These are phyloP conservation scores for Phymorhynchus buccinoides DNA, from an alignment of 1,140 invertebrate genomes.

Conservation along the genomic window DNA sequence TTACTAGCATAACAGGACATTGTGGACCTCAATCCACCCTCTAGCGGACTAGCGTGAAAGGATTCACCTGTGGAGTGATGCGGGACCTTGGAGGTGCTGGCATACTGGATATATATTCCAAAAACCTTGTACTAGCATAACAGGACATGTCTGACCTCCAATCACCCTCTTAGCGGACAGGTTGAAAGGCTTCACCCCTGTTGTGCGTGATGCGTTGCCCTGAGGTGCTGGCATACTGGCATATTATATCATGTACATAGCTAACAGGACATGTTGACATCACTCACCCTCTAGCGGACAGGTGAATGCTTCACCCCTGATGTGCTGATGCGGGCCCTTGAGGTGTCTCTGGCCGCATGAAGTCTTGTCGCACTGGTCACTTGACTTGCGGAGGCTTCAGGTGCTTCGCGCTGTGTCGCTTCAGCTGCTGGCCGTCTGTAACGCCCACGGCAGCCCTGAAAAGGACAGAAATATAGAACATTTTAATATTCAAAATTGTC, in stretches of 20 bases:
- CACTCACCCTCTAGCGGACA: slow-evolving; percentile 75
- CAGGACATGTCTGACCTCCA: slow-evolving; percentile 20
- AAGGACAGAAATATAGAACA: too few relatives aligned
- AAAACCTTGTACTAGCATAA: too few relatives aligned
- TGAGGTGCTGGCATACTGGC: too few relatives aligned
- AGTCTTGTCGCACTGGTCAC: slow-evolving; percentile 88
- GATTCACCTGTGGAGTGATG: slow-evolving; percentile 78
- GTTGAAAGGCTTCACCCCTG: slow-evolving; percentile 78
- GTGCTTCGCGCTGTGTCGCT: slow-evolving; percentile 82
- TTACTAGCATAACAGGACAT: not conserved
- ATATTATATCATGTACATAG: too few relatives aligned
- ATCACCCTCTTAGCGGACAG: slow-evolving; percentile 76
- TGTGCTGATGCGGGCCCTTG: slow-evolving; percentile 82
- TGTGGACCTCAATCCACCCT: slow-evolving; percentile 66
- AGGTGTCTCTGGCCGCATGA: slow-evolving; percentile 95
- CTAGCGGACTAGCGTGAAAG: slow-evolving; percentile 77
- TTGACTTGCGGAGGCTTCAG: slow-evolving; percentile 68
- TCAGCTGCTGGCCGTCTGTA: slow-evolving; percentile 84
- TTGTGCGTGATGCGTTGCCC: slow-evolving; percentile 82
- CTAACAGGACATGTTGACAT: not conserved
- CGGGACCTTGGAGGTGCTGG: slow-evolving; percentile 88
- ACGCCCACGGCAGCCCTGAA: slow-evolving; percentile 84
- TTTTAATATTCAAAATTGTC: too few relatives aligned
- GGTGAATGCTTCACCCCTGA: slow-evolving; percentile 77
- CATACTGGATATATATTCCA: too few relatives aligned